These are phyloP conservation scores for Cosmia pyralina DNA, from an alignment of 2,888 invertebrate genomes.

Conservation along the genomic window DNA sequence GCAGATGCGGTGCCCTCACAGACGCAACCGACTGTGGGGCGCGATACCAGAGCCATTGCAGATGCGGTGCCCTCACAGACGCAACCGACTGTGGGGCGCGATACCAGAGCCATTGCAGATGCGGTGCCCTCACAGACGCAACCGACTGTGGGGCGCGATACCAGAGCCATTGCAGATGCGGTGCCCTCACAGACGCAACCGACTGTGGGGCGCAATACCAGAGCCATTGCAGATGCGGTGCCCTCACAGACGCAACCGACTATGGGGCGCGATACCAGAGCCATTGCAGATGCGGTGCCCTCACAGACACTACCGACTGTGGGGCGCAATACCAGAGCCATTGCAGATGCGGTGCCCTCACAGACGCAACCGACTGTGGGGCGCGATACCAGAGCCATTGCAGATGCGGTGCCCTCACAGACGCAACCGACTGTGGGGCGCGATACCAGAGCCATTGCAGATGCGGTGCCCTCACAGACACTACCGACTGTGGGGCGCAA, in stretches of 20 bases:
- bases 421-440: not conserved
- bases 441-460: not conserved
- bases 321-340: not conserved
- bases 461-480: too few relatives aligned
- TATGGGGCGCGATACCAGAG: too few relatives aligned
- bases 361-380: not conserved
- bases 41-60: not conserved
- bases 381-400: not conserved
- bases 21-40: not conserved
- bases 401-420: too few relatives aligned
- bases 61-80: too few relatives aligned
- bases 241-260: not conserved
- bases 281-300: not conserved
- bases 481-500: not conserved
- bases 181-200: not conserved
- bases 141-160: not conserved
- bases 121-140: too few relatives aligned
- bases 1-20: too few relatives aligned
- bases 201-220: too few relatives aligned
- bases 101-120: not conserved
- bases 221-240: not conserved
- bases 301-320: not conserved
- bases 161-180: not conserved
- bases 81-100: not conserved
- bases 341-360: too few relatives aligned